Conservation (phyloP, 2,113 vertebrate species). For the Diadophis punctatus region DNA sequence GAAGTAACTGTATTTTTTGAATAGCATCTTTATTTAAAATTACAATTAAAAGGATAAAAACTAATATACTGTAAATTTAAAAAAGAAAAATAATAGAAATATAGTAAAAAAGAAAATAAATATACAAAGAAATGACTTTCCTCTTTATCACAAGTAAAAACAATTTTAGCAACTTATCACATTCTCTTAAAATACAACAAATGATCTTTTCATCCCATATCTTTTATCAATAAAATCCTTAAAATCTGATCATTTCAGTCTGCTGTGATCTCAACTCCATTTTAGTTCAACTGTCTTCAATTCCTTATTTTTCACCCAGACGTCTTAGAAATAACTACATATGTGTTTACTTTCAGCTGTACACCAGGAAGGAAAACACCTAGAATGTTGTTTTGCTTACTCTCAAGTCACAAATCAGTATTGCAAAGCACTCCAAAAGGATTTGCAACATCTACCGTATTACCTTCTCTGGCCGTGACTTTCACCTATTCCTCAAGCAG, state of each 20-base stretch:
- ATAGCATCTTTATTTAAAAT: neutral
- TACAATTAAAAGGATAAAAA: neutral
- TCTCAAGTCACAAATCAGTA: neutral
- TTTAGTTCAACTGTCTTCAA: neutral
- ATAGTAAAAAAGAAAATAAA: neutral
- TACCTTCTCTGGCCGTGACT: neutral
- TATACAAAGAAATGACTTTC: neutral
- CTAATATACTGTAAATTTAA: neutral
- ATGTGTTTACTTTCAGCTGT: neutral
- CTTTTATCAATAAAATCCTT: neutral
- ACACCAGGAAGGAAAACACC: neutral
- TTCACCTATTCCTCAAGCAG: neutral
- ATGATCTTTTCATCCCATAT: neutral
- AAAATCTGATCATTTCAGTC: neutral
- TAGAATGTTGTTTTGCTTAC: neutral
- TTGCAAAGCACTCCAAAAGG: neutral
- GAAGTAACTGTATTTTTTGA: neutral
- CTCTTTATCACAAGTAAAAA: neutral
- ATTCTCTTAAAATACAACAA: neutral
- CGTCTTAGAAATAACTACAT: neutral
- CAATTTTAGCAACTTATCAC: neutral
- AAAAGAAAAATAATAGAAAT: neutral
- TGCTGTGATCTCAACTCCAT: neutral
- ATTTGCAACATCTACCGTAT: neutral
- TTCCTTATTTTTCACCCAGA: neutral